Base-by-base conservation (phyloP, 2,888 invertebrate species). In the Sesia apiformis region DNA sequence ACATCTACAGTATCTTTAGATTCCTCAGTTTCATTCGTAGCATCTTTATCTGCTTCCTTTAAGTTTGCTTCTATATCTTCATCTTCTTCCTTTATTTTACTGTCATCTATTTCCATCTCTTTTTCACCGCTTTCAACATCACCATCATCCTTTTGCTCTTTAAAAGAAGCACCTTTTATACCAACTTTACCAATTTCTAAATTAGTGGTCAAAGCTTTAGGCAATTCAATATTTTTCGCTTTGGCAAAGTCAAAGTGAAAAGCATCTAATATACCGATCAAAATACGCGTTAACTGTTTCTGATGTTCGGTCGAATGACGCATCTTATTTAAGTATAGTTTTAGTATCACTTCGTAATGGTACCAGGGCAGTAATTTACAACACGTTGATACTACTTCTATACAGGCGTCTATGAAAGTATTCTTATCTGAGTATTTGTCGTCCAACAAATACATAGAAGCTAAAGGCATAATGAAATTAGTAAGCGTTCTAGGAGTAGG, bases 201-300 rank as follows among this genome's bases (percentile, higher is more conserved):
- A 62, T 74, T 79, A 58, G 64, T 67, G 5, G 76, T 66, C 49
- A 87, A 67, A 41, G 78, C 72, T 74, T 83, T 82, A 2, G 85
- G 83, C 39, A 84, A 59, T 58, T 84, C 79, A 55, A 81, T 77
- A 53, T 76, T 69, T 63, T 85, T 77, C 0, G 76, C 92, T 73
- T 93, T 93, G 0, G 92, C 92, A 52, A 98, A 89, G 85, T 98
- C 96, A 78, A 95, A 98, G 83, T 98, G 98, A 72, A 98, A 98
- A 0, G 95, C 93, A 74, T 98, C 97, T 60, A 98, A 87, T 58
- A 98, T 93, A 0, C 93, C 92, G 0, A 95, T 93, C 7, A 95
- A 90, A 55, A 96, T 90, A 55, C 94, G 91, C 5, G 97, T 95
- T 56, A 95, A 86, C 66, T 97, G 96, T 66, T 95, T 97, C 69